Evolutionary conservation across 2,888 invertebrate genomes (phyloP).

Genomic region (Mesochorus sp.): DNA sequence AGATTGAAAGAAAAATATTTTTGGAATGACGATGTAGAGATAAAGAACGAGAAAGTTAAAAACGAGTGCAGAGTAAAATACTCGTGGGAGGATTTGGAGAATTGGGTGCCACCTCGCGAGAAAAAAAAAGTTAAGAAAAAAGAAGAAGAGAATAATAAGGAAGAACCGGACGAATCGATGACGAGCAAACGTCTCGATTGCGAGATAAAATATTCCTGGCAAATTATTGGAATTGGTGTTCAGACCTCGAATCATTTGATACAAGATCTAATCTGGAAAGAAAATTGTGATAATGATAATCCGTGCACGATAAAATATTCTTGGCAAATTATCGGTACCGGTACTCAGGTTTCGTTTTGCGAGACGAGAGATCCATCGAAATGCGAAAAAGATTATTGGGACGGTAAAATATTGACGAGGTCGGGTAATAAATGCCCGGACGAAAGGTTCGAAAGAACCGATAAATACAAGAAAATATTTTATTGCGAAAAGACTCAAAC

Average conservation of each 20-base stretch:
- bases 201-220: constrained; percentile 73
- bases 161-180: not conserved
- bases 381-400: constrained; percentile 61
- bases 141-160: not conserved
- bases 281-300: constrained; percentile 26
- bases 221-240: constrained; percentile 66
- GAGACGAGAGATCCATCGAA: constrained; percentile 40
- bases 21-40: not conserved
- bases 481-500: constrained; percentile 70
- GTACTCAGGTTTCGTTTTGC: constrained; percentile 67
- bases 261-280: constrained; percentile 30
- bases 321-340: constrained; percentile 73
- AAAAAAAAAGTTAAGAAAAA: constrained; percentile 54
- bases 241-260: constrained; percentile 70
- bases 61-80: constrained; percentile 56
- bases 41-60: not conserved
- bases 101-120: constrained; percentile 63
- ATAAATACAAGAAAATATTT: constrained; percentile 54
- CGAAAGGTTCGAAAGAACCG: not conserved
- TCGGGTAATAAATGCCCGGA: constrained; percentile 11
- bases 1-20: not conserved
- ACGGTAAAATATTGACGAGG: constrained; percentile 57
- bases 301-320: constrained; percentile 71
- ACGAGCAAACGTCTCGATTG: constrained; percentile 51
- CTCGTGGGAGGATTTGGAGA: constrained; percentile 65